Conservation (phyloP, 2,888 invertebrate species). For the Thyatira batis region DNA sequence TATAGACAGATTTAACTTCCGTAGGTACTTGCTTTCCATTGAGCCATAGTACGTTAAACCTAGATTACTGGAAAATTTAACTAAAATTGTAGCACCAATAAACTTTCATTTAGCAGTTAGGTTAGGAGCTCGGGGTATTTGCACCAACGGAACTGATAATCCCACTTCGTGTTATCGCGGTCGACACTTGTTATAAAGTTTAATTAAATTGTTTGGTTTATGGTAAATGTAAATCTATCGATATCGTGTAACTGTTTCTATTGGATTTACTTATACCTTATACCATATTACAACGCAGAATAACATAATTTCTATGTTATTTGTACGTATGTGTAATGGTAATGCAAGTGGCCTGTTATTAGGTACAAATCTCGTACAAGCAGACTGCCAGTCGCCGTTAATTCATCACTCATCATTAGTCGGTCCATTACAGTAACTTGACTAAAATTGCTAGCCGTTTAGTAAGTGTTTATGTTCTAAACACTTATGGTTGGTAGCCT, state of each 20-base stretch:
- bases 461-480: neutral
- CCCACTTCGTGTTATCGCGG: conserved; percentile 31
- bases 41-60: neutral
- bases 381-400: neutral
- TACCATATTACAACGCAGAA: too few species aligned
- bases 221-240: conserved; percentile 50
- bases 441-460: neutral
- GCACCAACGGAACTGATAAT: conserved; percentile 40
- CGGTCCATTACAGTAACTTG: neutral
- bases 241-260: conserved; percentile 38
- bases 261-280: conserved; percentile 25
- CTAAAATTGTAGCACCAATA: neutral
- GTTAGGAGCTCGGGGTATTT: conserved; percentile 25
- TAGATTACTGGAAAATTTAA: neutral
- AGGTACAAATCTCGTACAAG: neutral
- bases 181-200: conserved; percentile 52
- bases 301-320: too few species aligned
- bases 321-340: too few species aligned
- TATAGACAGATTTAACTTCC: neutral
- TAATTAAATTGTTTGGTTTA: conserved; percentile 52
- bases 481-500: neutral
- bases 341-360: conserved; percentile 6
- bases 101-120: conserved; percentile 2
- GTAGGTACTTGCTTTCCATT: neutral
- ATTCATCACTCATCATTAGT: neutral